Base-by-base conservation (phyloP, 2,113 vertebrate species). In the Panthera tigris region DNA sequence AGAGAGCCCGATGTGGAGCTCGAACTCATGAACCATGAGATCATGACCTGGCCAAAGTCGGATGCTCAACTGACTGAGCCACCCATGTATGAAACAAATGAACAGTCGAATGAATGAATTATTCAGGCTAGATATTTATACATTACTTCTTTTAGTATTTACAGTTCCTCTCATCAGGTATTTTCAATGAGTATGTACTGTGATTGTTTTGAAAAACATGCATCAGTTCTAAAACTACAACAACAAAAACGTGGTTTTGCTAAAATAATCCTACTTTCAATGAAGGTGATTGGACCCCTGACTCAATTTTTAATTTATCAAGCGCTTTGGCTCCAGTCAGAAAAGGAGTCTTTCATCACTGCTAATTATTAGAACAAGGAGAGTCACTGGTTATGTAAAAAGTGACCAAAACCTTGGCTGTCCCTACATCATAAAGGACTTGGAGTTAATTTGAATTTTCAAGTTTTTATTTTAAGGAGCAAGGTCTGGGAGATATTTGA, bases 401-500 rank as follows among this genome's bases (percentile, higher is more conserved):
- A 94, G 10, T 7, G 11, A 78, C 11, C 45, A 66, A 66, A 11
- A 36, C 18, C 4, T 83, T 88, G 93, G 9, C 50, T 78, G 21
- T 73, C 78, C 16, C 36, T 91, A 25, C 29, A 78, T 85, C 39
- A 39, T n/a, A 82, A 93, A 91, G 25, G 14, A 74, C 27, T 81
- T 94, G 33, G 36, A 65, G 71, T 79, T 66, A 89, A 95, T 88
- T 80, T 84, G 41, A 85, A 95, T 91, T 93, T 94, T 96, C 23
- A 88, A 33, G 50, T 61, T 86, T 91, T 82, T 92, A 79, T 66
- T 95, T 93, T 89, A 95, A 89, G 91, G 81, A 80, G 48, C 31
- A 93, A 94, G 39, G 7, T 48, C 4, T 87, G 76, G 45, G 41
- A 81, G 69, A 48, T 90, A 98, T 97, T 97, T 96, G 69, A 98